phyloP scores from a whole-genome alignment of 2,888 invertebrate genomes.

The Acanthosepion pharaonis region DNA sequence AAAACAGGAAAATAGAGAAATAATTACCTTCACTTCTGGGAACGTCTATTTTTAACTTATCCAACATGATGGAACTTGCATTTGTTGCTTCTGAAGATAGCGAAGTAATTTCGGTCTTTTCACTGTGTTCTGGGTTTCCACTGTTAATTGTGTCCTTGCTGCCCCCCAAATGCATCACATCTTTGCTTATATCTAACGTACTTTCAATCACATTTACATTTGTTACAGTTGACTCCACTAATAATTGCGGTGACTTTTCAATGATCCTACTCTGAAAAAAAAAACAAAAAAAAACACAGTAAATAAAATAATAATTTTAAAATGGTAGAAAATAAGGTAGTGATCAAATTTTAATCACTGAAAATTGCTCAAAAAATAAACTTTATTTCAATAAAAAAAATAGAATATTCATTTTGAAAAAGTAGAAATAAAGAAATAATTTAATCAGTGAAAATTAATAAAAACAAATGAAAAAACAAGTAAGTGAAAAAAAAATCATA shows the following conservation, averaged over 20 bases:
- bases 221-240: background rate
- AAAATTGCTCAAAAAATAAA: too few species aligned
- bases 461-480: too few species aligned
- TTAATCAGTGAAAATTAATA: too few species aligned
- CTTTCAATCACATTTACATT: background rate
- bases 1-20: background rate
- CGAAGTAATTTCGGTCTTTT: background rate
- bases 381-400: too few species aligned
- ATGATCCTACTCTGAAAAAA: background rate
- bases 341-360: too few species aligned
- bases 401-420: too few species aligned
- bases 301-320: too few species aligned
- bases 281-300: too few species aligned
- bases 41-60: background rate
- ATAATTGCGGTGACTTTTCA: background rate
- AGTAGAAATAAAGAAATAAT: too few species aligned
- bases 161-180: background rate
- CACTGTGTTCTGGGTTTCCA: constrained; percentile 47
- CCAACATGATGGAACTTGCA: background rate
- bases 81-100: background rate
- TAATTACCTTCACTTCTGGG: background rate
- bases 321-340: too few species aligned
- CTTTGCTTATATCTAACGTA: background rate
- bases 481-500: too few species aligned
- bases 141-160: constrained; percentile 43